Evolutionary conservation across 2,888 invertebrate species (phyloP), one percentile per base, ranked within the genome.

Genomic region (Philonicus albiceps): DNA sequence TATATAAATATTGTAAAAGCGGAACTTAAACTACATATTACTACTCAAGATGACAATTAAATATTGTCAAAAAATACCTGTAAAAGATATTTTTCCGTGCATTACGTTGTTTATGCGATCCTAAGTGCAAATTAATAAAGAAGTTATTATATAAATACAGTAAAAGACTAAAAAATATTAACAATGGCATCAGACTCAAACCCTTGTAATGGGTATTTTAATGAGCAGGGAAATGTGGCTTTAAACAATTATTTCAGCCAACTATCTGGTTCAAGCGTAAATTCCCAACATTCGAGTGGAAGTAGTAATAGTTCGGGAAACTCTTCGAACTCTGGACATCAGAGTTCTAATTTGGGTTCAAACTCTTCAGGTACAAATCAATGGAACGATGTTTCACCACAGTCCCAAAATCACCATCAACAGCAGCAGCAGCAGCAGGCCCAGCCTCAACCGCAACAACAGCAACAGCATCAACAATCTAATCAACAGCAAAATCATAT

Each of bases 121-220:
- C 22, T 27, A 64, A 64, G 22, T 64, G 64, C 19, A 43, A 43
- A 49, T 78, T 34, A 37, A 72, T n/a, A 2, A 8, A 11, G 37
- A 27, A 27, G 72, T 27, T 11, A 80, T 31, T 64, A 19, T 19
- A 13, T 43, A 43, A 43, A 43, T 0, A 22, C 7, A 8, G n/a
- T n/a, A n/a, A n/a, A 86, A 87, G 78, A 86, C 87, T 87, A 87
- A 16, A 87, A 89, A 76, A 37, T 34, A 83, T 27, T 72, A 72
- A 87, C 86, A 80, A 89, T 89, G 89, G 86, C 88, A 22, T 88
- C 89, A 53, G 89, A 90, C 31, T 86, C 89, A 80, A 85, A 87
- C 16, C 89, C 91, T n/a, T 91, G 91, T 87, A 90, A 89, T 87
- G 90, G 90, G 85, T 92, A 91, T 89, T 92, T 91, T 86, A 90